Percentiles rank a stretch among this genome's conserved stretches.
These are phyloP conservation scores for Peromyscus eremicus DNA, from an alignment of 2,797 vertebrate species.

Conservation along the genomic window DNA sequence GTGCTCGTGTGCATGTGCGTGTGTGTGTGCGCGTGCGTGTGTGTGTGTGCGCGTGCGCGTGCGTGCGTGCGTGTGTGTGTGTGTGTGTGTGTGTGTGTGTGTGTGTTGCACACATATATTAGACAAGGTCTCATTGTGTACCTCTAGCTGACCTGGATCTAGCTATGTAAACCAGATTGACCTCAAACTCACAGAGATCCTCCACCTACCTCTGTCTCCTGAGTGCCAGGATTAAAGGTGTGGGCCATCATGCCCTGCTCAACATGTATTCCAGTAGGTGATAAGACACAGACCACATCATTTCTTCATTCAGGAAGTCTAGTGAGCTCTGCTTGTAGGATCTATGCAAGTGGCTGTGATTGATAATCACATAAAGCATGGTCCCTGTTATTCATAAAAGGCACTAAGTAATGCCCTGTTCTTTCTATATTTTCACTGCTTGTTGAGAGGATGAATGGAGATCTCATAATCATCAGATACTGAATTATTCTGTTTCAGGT, in stretches of 20 bases:
- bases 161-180: neutral
- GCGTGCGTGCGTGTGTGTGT: too few relatives aligned
- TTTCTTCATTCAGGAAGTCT: slow-evolving; percentile 15
- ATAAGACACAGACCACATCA: neutral
- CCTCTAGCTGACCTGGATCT: neutral
- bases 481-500: neutral
- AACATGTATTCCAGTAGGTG: neutral
- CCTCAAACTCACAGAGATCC: neutral
- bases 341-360: neutral
- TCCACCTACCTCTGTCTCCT: neutral
- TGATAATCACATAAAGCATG: neutral
- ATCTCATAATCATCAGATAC: neutral
- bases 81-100: neutral
- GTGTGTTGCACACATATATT: neutral
- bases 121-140: neutral
- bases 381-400: too few relatives aligned
- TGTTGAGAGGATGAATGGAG: neutral
- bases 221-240: neutral
- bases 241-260: too few relatives aligned
- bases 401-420: neutral
- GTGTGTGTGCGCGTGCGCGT: too few relatives aligned
- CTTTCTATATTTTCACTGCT: neutral
- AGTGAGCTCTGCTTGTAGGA: neutral
- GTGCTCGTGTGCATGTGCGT: too few relatives aligned
- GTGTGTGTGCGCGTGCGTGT: neutral